Evolutionary conservation across 1,140 invertebrate genomes (phyloP).

Genomic region (Telenomus remus): DNA sequence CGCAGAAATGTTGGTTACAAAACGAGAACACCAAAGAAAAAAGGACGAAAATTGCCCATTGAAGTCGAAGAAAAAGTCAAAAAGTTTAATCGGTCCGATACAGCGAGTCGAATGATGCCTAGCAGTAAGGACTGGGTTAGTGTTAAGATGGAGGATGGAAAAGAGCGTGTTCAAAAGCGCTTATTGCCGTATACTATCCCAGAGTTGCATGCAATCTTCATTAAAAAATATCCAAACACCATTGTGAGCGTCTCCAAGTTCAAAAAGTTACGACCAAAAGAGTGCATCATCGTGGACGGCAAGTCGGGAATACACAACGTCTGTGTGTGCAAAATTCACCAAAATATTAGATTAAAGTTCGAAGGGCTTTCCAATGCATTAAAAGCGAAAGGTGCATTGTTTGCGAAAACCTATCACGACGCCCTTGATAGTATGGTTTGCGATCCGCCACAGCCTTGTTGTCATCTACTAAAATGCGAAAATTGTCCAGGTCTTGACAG

Average conservation of each 20-base stretch:
- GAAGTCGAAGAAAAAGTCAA: neutral
- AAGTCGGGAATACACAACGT: constrained; percentile 12
- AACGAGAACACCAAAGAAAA: constrained; percentile 3
- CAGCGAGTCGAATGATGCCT: constrained; percentile 8
- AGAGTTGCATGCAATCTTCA: constrained; percentile 13
- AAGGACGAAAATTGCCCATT: constrained; percentile 9
- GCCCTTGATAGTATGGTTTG: neutral
- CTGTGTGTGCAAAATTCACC: constrained; percentile 18
- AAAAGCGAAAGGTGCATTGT: neutral
- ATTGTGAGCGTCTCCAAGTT: constrained; percentile 8
- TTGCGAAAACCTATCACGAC: constrained; percentile 1
- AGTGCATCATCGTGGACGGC: constrained; percentile 11
- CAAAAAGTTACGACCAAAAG: constrained; percentile 14
- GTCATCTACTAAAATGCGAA: constrained; percentile 6
- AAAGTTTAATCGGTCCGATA: constrained; percentile 1
- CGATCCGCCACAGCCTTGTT: neutral
- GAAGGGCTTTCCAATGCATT: neutral
- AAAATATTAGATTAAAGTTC: constrained; percentile 12
- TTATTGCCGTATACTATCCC: constrained; percentile 14
- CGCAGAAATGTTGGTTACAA: constrained; percentile 8
- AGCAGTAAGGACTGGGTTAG: constrained; percentile 13
- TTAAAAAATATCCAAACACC: constrained; percentile 1
- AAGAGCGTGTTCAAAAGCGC: constrained; percentile 3
- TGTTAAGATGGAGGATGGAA: constrained; percentile 2
- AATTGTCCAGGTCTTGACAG: constrained; percentile 12